Percentiles rank a stretch among this genome's conserved stretches.
These are phyloP conservation scores for Melipona bicolor DNA, from an alignment of 2,888 invertebrate species.

Conservation along the genomic window DNA sequence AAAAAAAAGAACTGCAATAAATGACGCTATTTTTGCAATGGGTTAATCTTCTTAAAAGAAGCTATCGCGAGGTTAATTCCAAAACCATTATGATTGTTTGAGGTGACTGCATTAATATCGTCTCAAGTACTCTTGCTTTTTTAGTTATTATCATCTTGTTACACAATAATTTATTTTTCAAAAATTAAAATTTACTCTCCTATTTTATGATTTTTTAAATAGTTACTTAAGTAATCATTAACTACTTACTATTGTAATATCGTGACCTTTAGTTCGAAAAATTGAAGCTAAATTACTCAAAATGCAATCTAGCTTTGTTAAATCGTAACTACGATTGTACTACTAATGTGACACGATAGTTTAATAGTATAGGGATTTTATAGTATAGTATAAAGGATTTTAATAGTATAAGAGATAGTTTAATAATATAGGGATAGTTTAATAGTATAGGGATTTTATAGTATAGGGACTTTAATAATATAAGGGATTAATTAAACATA, in stretches of 20 bases:
- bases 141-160: conserved; percentile 4
- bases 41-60: conserved; percentile 31
- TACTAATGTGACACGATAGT: neutral
- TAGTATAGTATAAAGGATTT: too few relatives aligned
- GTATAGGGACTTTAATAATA: neutral
- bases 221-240: neutral
- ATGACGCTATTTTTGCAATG: conserved; percentile 36
- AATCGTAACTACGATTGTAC: neutral
- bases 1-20: conserved; percentile 29
- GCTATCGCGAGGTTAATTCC: conserved; percentile 39
- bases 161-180: conserved; percentile 8
- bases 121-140: neutral
- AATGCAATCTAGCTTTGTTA: neutral
- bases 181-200: neutral
- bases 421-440: too few relatives aligned
- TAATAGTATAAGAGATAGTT: too few relatives aligned
- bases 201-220: neutral
- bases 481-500: neutral
- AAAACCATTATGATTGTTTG: conserved; percentile 23
- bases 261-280: neutral
- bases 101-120: neutral
- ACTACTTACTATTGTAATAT: neutral
- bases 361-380: too few relatives aligned
- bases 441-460: too few relatives aligned
- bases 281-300: neutral